Conservation (phyloP, 2,888 invertebrate genomes). For the Lissocephala sabroskyi region DNA sequence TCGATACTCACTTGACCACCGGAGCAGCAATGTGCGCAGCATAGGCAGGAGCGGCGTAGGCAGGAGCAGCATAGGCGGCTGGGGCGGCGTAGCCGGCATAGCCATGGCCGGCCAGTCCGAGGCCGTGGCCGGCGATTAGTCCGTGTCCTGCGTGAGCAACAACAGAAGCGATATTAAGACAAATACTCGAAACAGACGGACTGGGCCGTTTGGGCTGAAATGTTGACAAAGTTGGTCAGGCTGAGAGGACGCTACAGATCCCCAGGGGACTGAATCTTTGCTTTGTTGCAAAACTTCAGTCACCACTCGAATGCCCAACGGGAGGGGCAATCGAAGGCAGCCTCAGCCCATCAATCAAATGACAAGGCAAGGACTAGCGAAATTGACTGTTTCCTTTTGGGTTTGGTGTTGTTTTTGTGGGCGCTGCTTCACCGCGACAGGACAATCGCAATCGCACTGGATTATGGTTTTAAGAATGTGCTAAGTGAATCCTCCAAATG, state of each 20-base stretch:
- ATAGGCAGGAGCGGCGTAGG: constrained; percentile 37
- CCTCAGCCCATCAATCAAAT: constrained; percentile 62
- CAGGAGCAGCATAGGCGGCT: constrained; percentile 16
- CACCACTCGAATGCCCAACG: no score
- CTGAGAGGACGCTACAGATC: not conserved
- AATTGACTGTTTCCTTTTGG: constrained; percentile 9
- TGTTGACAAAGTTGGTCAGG: not conserved
- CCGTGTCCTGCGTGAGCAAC: not conserved
- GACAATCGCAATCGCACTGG: no score
- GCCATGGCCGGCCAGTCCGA: constrained; percentile 44
- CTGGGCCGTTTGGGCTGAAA: not conserved
- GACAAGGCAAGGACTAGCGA: constrained; percentile 21
- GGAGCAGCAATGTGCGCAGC: constrained; percentile 66
- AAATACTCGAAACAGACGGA: not conserved
- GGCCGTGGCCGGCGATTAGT: constrained; percentile 44
- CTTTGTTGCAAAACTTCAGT: no score
- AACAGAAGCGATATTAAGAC: no score
- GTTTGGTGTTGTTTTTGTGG: no score
- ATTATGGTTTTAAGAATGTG: no score
- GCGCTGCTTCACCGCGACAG: not conserved
- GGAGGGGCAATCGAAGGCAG: no score
- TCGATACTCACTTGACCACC: constrained; percentile 66
- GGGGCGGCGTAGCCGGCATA: constrained; percentile 33
- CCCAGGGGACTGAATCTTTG: no score
- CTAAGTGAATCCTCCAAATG: no score